phyloP scores from a whole-genome alignment of 2,888 invertebrate species.

The Idaea aversata region DNA sequence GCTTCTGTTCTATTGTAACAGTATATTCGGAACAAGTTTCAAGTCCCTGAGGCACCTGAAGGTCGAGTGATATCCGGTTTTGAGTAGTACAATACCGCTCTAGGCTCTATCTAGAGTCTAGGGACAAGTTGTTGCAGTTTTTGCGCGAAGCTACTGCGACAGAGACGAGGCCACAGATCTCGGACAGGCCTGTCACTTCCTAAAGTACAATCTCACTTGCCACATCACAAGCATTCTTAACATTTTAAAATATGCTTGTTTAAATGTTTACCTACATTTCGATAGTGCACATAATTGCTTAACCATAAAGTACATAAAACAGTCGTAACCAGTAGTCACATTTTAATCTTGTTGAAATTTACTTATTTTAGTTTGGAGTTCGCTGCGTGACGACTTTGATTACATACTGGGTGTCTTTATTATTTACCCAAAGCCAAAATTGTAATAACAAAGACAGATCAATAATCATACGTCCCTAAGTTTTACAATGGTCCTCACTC shows the following conservation, averaged over 20 bases:
- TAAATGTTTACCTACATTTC: neutral
- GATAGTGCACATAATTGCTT: neutral
- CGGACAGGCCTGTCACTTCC: slow-evolving; percentile 47
- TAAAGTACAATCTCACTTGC: slow-evolving; percentile 22
- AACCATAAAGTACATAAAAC: neutral
- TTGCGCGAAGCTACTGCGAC: slow-evolving; percentile 37
- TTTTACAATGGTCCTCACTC: neutral
- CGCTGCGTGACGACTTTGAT: neutral
- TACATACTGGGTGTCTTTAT: too few relatives aligned
- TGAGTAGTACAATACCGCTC: slow-evolving; percentile 46
- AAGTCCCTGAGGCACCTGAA: slow-evolving; percentile 46
- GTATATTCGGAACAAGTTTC: slow-evolving; percentile 44
- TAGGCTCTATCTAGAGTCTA: slow-evolving; percentile 30
- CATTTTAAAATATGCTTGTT: slow-evolving; percentile 5
- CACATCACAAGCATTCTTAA: slow-evolving; percentile 19
- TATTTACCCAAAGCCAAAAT: too few relatives aligned
- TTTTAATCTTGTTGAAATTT: neutral
- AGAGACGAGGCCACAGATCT: slow-evolving; percentile 42
- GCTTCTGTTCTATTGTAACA: slow-evolving; percentile 34
- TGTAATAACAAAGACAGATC: too few relatives aligned
- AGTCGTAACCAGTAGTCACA: neutral
- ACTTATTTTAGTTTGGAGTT: neutral
- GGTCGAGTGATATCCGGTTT: slow-evolving; percentile 54
- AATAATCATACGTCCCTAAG: neutral
- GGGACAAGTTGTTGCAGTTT: slow-evolving; percentile 43